A percentile compares a stretch with the other conserved stretches of the same genome.
phyloP scores from a whole-genome alignment of 2,888 invertebrate genomes.

The Iphiclides podalirius region DNA sequence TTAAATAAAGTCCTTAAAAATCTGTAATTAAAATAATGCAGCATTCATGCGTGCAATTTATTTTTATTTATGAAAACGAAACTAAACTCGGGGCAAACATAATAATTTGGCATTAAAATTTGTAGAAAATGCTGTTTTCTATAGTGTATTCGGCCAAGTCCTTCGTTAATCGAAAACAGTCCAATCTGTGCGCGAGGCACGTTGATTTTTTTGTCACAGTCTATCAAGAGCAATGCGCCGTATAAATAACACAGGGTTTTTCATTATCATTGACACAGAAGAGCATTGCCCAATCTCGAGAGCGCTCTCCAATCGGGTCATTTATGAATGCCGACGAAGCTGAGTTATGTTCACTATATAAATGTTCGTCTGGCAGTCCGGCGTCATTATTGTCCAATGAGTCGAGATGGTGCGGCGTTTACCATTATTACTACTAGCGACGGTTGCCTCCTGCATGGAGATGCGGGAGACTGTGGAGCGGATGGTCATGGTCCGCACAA shows the following conservation, averaged over 20 bases:
- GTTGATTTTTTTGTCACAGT: constrained; percentile 17
- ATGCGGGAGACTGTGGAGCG: constrained; percentile 72
- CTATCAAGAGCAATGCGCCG: constrained; percentile 52
- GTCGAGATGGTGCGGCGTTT: constrained; percentile 58
- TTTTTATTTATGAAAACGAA: too few species aligned
- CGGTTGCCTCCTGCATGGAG: constrained; percentile 57
- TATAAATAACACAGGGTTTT: constrained; percentile 70
- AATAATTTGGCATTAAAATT: too few species aligned
- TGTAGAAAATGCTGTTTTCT: too few species aligned
- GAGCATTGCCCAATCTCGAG: constrained; percentile 71
- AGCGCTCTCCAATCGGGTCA: constrained; percentile 63
- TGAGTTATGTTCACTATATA: constrained; percentile 70
- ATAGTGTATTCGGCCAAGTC: too few species aligned
- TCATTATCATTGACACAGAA: constrained; percentile 78
- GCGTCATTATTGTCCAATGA: constrained; percentile 57
- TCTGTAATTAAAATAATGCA: too few species aligned
- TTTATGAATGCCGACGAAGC: constrained; percentile 70
- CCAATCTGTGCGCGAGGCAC: constrained; percentile 42
- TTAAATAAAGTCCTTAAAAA: too few species aligned
- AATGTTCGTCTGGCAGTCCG: constrained; percentile 62
- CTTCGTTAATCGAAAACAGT: constrained; percentile 20
- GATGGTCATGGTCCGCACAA: constrained; percentile 78
- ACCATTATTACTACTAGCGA: constrained; percentile 42
- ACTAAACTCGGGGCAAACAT: too few species aligned
- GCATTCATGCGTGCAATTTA: too few species aligned